Evolutionary conservation across 2,888 invertebrate genomes (phyloP).

Genomic region (Torymus auratus): DNA sequence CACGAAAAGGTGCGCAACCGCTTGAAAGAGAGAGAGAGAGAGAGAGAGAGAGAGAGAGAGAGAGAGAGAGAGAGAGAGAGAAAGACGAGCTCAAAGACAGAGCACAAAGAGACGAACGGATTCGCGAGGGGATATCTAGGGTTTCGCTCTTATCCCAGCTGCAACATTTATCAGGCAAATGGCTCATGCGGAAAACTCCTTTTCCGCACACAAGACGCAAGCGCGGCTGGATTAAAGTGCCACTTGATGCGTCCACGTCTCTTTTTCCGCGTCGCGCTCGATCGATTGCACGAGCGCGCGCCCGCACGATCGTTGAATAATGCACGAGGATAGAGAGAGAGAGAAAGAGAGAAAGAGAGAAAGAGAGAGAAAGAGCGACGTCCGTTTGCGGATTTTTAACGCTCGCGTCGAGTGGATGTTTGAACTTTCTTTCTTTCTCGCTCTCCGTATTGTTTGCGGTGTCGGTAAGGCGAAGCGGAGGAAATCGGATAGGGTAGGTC

Average conservation of each 20-base stretch:
- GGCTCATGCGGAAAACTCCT: slow-evolving; percentile 31
- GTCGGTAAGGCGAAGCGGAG: no score
- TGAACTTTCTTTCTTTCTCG: no score
- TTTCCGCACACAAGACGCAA: no score
- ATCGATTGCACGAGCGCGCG: background rate
- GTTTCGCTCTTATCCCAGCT: slow-evolving; percentile 66
- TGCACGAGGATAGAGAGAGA: background rate
- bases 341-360: no score
- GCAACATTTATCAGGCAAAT: slow-evolving; percentile 64
- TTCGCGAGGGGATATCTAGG: slow-evolving; percentile 56
- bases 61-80: background rate
- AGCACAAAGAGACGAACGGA: slow-evolving; percentile 23
- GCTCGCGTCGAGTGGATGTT: no score
- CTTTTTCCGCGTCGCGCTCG: background rate
- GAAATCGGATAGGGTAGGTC: no score
- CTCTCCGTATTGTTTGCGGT: no score
- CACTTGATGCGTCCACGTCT: slow-evolving; percentile 29
- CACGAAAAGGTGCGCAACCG: no score
- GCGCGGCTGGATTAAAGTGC: slow-evolving; percentile 29
- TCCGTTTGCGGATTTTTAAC: no score
- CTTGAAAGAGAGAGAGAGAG: background rate
- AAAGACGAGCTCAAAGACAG: slow-evolving; percentile 11
- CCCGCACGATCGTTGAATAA: slow-evolving; percentile 14
- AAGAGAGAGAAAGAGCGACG: no score
- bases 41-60: slow-evolving; percentile 1